A percentile compares a stretch with the other conserved stretches of the same genome.
Conservation (phyloP, 1,140 invertebrate species). For the Pseudomyrmex concolor region DNA sequence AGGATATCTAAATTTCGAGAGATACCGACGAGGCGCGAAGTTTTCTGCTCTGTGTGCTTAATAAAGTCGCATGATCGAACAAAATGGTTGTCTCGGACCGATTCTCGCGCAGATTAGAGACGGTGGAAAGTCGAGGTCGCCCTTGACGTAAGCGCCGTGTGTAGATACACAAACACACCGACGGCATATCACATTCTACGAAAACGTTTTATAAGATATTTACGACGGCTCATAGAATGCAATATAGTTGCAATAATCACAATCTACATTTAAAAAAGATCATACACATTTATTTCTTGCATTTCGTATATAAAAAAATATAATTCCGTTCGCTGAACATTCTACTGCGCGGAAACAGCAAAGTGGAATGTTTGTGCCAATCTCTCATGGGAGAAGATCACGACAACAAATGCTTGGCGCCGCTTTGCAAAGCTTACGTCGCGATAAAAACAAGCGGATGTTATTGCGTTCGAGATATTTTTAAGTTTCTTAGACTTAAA, state of each 20-base stretch:
- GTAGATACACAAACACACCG: constrained; percentile 56
- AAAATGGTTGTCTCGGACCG: constrained; percentile 63
- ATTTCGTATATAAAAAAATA: background rate
- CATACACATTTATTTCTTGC: background rate
- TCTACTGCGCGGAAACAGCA: background rate
- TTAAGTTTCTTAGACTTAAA: background rate
- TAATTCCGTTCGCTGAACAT: background rate
- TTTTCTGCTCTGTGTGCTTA: background rate
- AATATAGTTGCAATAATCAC: background rate
- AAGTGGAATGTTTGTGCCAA: background rate
- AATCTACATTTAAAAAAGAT: background rate
- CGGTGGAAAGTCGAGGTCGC: constrained; percentile 76
- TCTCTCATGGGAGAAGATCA: background rate
- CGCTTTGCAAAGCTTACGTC: constrained; percentile 40
- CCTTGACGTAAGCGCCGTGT: constrained; percentile 74
- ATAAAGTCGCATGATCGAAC: constrained; percentile 26
- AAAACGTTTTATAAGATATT: background rate
- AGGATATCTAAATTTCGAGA: background rate
- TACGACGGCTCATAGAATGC: too few species aligned
- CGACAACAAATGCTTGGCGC: constrained; percentile 53
- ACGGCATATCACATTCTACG: constrained; percentile 56
- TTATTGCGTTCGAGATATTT: constrained; percentile 24
- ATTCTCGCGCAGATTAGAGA: constrained; percentile 70
- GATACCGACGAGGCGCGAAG: background rate
- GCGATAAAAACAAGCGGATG: constrained; percentile 50